Conservation (phyloP, 2,888 invertebrate species). For the Caenorhabditis imperialis region DNA sequence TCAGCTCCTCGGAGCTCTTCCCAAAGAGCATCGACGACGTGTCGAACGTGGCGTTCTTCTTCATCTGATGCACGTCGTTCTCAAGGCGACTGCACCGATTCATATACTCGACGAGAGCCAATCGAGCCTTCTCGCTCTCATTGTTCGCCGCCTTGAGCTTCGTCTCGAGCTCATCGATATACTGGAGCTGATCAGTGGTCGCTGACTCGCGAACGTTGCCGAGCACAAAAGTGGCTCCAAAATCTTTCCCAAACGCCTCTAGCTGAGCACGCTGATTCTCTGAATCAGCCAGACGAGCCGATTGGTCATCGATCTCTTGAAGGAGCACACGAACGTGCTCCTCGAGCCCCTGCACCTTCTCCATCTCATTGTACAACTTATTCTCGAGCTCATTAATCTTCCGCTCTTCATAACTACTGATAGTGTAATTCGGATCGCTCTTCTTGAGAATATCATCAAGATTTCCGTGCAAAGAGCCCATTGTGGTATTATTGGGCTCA, state of each 20-base stretch:
- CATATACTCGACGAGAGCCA: slow-evolving; percentile 45
- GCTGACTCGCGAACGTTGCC: slow-evolving; percentile 40
- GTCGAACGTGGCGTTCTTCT: slow-evolving; percentile 40
- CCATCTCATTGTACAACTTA: slow-evolving; percentile 10
- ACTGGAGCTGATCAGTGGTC: slow-evolving; percentile 30
- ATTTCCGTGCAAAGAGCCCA: slow-evolving; percentile 26
- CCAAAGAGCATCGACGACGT: slow-evolving; percentile 30
- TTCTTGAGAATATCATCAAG: slow-evolving; percentile 46
- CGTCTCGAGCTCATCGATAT: slow-evolving; percentile 48
- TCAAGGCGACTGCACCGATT: slow-evolving; percentile 46
- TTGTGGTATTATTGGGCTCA: slow-evolving; percentile 37
- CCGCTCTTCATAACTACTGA: slow-evolving; percentile 31
- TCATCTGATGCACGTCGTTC: slow-evolving; percentile 23
- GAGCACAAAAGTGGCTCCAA: slow-evolving; percentile 39
- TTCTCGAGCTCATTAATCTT: slow-evolving; percentile 33
- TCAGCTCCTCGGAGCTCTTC: slow-evolving; percentile 37
- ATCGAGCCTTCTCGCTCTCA: slow-evolving; percentile 15
- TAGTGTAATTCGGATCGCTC: slow-evolving; percentile 48
- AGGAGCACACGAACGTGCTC: slow-evolving; percentile 7
- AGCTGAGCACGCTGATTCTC: slow-evolving; percentile 33
- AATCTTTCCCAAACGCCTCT: too few species aligned
- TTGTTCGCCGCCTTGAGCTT: slow-evolving; percentile 18
- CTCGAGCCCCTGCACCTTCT: slow-evolving; percentile 15
- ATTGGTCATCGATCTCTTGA: slow-evolving; percentile 26
- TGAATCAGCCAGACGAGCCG: slow-evolving; percentile 30